These are phyloP conservation scores for Odocoileus hemionus DNA, from an alignment of 2,113 vertebrate species.

Conservation along the genomic window DNA sequence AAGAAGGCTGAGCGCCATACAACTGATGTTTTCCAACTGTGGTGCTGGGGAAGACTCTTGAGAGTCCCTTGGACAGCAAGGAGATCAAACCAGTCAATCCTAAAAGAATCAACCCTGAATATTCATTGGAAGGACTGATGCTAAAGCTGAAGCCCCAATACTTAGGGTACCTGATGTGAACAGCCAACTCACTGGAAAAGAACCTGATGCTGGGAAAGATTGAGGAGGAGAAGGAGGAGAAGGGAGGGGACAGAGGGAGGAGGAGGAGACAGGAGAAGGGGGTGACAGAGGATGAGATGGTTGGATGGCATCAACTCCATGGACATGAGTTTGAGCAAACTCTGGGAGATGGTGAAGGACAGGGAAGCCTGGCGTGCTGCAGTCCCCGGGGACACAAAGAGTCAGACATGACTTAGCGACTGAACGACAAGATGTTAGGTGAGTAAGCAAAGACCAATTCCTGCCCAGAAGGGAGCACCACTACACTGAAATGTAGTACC, in stretches of 20 bases:
- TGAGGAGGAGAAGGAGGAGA: background rate
- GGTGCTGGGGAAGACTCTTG: background rate
- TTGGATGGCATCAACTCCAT: background rate
- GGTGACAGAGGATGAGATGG: background rate
- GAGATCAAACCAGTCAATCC: background rate
- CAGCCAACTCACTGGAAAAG: background rate
- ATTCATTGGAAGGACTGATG: background rate
- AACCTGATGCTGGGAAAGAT: background rate
- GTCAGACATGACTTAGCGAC: background rate
- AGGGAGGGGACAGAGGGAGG: background rate
- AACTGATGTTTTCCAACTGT: background rate
- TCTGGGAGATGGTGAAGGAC: background rate
- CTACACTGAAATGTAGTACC: background rate
- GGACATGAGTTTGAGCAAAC: background rate
- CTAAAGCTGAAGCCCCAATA: background rate
- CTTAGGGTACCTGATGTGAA: background rate
- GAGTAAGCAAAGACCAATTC: background rate
- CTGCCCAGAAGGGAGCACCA: background rate
- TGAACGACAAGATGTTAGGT: background rate
- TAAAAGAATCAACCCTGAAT: background rate
- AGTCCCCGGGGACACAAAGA: background rate
- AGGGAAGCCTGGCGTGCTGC: background rate
- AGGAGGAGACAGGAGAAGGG: background rate
- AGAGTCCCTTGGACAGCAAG: background rate
- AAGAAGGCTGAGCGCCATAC: background rate